phyloP scores from a whole-genome alignment of 2,797 vertebrate species.

The Botia kubotai region DNA sequence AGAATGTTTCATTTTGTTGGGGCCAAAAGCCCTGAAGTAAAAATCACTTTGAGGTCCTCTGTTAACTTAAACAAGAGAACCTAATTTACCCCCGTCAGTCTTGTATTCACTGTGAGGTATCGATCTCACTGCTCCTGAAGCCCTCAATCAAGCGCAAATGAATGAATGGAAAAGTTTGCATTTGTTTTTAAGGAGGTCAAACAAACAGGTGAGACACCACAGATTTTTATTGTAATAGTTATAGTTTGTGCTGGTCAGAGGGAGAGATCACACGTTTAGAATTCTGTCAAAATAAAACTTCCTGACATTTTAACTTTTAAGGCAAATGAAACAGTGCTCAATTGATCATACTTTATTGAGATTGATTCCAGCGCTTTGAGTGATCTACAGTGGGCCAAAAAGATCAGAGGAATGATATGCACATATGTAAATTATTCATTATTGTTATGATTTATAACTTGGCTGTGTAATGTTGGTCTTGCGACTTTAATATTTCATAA shows the following conservation, averaged over 20 bases:
- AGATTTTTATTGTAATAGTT: background rate
- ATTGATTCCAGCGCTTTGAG: constrained; percentile 19
- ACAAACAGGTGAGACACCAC: background rate
- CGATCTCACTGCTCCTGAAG: constrained; percentile 13
- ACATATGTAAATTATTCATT: constrained; percentile 58
- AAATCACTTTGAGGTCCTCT: constrained; percentile 37
- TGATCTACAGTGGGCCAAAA: constrained; percentile 35
- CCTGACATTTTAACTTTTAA: constrained; percentile 10
- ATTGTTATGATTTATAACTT: constrained; percentile 57
- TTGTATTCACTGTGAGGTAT: constrained; percentile 43
- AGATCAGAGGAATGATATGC: constrained; percentile 36
- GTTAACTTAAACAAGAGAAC: constrained; percentile 49
- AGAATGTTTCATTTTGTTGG: constrained; percentile 27
- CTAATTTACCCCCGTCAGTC: constrained; percentile 45
- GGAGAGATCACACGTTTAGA: background rate
- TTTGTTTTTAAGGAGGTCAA: constrained; percentile 22
- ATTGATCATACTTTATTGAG: constrained; percentile 26
- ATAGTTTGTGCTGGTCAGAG: background rate
- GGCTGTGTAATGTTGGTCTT: constrained; percentile 56
- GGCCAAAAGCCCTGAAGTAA: constrained; percentile 23
- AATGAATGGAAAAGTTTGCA: constrained; percentile 15
- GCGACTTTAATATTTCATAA: constrained; percentile 72
- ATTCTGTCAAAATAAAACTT: background rate
- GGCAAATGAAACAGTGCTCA: background rate
- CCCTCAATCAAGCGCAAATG: constrained; percentile 24